These are phyloP conservation scores for Neodiprion lecontei DNA, from an alignment of 1,140 invertebrate species.

Conservation along the genomic window DNA sequence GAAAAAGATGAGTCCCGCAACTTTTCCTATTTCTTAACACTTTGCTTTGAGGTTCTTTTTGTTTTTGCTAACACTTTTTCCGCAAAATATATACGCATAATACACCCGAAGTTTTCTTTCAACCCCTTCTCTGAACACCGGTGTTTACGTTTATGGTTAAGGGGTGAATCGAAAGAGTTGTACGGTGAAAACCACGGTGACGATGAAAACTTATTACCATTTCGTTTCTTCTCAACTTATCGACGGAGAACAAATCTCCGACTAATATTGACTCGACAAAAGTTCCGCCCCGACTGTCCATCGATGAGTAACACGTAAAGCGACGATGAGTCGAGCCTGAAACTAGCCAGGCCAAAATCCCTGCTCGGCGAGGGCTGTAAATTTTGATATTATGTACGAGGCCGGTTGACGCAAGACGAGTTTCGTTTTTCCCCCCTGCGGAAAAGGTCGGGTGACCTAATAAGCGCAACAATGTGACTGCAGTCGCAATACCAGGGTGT, in stretches of 20 bases:
- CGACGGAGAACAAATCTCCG: too few species aligned
- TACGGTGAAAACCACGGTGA: too few species aligned
- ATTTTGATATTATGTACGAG: conserved; percentile 57
- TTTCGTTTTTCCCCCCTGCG: too few species aligned
- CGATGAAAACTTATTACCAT: too few species aligned
- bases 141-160: not conserved
- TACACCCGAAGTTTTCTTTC: not conserved
- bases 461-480: conserved; percentile 42
- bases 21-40: not conserved
- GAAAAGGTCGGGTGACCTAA: conserved; percentile 15
- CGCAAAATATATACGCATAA: not conserved
- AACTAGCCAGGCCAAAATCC: not conserved
- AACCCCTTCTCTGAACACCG: not conserved
- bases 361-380: conserved; percentile 41
- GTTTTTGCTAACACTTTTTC: not conserved
- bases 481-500: conserved; percentile 50
- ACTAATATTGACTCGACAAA: too few species aligned
- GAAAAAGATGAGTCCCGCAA: not conserved
- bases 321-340: not conserved
- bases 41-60: too few species aligned
- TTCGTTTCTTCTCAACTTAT: too few species aligned
- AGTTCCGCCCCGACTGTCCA: too few species aligned
- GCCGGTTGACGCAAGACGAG: conserved; percentile 8
- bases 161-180: not conserved
- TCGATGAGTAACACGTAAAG: too few species aligned